Conservation (phyloP, 2,797 vertebrate genomes). For the Helostoma temminkii region DNA sequence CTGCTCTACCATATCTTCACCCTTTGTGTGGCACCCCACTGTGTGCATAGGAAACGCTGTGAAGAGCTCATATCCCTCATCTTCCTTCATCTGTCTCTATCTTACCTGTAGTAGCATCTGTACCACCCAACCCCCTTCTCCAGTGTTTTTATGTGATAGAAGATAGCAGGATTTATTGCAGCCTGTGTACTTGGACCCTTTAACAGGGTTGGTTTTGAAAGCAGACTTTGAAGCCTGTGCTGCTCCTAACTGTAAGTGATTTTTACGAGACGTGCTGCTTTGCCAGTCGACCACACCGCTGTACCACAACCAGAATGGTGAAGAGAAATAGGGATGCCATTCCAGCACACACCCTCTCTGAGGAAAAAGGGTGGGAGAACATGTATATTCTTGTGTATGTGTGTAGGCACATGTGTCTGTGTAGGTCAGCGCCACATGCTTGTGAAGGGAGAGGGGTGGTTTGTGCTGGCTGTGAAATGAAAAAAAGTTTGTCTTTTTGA, state of each 20-base stretch:
- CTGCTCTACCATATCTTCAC: constrained; percentile 29
- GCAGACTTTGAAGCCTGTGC: constrained; percentile 71
- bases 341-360: constrained; percentile 75
- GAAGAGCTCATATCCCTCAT: constrained; percentile 33
- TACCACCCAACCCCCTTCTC: not conserved
- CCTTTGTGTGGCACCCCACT: constrained; percentile 23
- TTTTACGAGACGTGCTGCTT: constrained; percentile 72
- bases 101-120: constrained; percentile 51
- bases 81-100: constrained; percentile 3
- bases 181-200: constrained; percentile 47
- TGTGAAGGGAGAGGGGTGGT: constrained; percentile 59
- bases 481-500: constrained; percentile 51
- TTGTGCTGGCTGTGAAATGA: constrained; percentile 60
- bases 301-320: constrained; percentile 65
- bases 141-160: constrained; percentile 65
- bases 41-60: constrained; percentile 30
- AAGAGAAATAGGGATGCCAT: constrained; percentile 61
- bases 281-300: constrained; percentile 68
- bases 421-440: constrained; percentile 52
- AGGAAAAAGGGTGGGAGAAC: constrained; percentile 31
- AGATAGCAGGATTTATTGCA: constrained; percentile 66
- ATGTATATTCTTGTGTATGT: constrained; percentile 39
- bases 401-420: constrained; percentile 55
- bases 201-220: constrained; percentile 64
- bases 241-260: constrained; percentile 72